These are phyloP conservation scores for Scolopax mira DNA, from an alignment of 2,113 vertebrate species.

Conservation along the genomic window DNA sequence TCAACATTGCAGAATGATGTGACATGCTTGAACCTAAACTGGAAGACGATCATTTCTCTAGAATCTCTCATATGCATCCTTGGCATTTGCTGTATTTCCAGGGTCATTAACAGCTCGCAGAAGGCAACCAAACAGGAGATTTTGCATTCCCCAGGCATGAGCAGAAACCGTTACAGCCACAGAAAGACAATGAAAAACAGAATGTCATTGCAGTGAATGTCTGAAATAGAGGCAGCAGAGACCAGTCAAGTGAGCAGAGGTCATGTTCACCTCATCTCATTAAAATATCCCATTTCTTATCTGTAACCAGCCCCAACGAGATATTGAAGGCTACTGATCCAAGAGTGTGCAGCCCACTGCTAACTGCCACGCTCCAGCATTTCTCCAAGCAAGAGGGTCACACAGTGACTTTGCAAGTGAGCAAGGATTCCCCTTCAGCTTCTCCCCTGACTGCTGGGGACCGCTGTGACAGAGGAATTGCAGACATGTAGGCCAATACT, in stretches of 20 bases:
- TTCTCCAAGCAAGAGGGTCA: not conserved
- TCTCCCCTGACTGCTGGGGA: not conserved
- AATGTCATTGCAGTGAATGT: rapidly evolving
- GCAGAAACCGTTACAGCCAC: not conserved
- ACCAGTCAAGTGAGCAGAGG: not conserved
- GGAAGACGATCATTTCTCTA: not conserved
- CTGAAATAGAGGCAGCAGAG: not conserved
- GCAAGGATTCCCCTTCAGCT: not conserved
- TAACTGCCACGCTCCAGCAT: rapidly evolving
- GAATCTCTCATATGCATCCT: not conserved
- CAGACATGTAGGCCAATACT: not conserved
- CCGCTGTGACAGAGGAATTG: not conserved
- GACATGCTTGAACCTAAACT: not conserved
- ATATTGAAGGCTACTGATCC: not conserved
- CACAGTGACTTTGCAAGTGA: not conserved
- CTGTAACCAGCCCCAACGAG: not conserved
- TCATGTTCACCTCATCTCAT: too few species aligned
- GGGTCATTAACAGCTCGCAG: not conserved
- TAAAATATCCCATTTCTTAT: not conserved
- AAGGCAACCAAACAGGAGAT: not conserved
- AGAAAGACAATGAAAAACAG: not conserved
- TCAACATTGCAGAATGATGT: not conserved
- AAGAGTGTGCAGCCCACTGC: rapidly evolving
- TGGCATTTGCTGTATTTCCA: not conserved
- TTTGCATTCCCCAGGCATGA: not conserved